phyloP scores from a whole-genome alignment of 2,113 vertebrate genomes.

The Herpailurus yagouaroundi region DNA sequence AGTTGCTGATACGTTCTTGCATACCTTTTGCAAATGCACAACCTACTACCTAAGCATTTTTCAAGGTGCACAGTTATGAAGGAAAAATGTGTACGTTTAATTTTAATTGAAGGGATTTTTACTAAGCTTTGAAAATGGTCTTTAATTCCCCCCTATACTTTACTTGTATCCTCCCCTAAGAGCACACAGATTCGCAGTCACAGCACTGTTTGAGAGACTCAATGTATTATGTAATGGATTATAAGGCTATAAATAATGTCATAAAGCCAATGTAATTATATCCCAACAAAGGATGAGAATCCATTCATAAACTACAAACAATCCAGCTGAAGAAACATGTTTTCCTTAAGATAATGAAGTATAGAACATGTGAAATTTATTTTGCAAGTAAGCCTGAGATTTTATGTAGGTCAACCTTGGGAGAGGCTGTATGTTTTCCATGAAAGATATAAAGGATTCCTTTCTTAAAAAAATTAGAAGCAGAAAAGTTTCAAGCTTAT shows the following conservation, averaged over 20 bases:
- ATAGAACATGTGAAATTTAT: constrained; percentile 10
- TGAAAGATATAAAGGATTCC: constrained; percentile 13
- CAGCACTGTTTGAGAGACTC: not conserved
- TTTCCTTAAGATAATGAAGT: constrained; percentile 57
- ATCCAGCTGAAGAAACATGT: not conserved
- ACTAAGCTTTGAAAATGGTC: not conserved
- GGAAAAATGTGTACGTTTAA: not conserved
- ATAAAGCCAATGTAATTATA: constrained; percentile 43
- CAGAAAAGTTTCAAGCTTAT: constrained; percentile 17
- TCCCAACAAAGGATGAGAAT: not conserved
- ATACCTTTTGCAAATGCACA: not conserved
- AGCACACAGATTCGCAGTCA: not conserved
- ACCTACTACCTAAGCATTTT: not conserved
- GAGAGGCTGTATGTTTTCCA: not conserved
- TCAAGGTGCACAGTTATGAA: not conserved
- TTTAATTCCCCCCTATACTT: constrained; percentile 5
- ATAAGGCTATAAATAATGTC: not conserved
- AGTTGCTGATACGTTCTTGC: not conserved
- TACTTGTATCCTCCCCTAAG: not conserved
- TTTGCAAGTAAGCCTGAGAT: not conserved
- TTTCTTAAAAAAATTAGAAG: not conserved
- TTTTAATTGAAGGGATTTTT: not conserved
- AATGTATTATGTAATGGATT: not conserved
- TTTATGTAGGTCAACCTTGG: not conserved
- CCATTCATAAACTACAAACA: not conserved